Evolutionary conservation across 1,140 invertebrate species (phyloP).

Genomic region (Tribolium madens): DNA sequence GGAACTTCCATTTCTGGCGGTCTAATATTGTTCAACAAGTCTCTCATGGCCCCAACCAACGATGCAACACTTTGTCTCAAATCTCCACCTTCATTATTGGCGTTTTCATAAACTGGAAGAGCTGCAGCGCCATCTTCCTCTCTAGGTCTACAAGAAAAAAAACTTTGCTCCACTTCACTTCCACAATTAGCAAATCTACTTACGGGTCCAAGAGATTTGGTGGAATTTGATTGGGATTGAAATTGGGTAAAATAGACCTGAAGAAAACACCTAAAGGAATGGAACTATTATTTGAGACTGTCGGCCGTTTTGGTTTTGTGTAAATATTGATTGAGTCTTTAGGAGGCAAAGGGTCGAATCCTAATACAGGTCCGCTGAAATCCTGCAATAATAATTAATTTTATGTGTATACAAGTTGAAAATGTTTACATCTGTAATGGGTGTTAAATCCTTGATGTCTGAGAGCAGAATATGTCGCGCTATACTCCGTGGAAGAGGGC

Average conservation of each 20-base stretch:
- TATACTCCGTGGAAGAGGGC: conserved; percentile 78
- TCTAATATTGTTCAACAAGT: conserved; percentile 77
- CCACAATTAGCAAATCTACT: no score
- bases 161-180: no score
- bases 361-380: conserved; percentile 74
- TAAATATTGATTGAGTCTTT: conserved; percentile 81
- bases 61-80: conserved; percentile 74
- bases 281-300: conserved; percentile 58
- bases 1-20: conserved; percentile 64
- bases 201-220: conserved; percentile 48
- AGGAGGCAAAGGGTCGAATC: conserved; percentile 86
- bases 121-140: conserved; percentile 60
- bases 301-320: conserved; percentile 67
- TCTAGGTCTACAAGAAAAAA: conserved; percentile 41
- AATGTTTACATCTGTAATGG: conserved; percentile 68
- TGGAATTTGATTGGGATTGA: conserved; percentile 67
- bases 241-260: conserved; percentile 75
- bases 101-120: conserved; percentile 51
- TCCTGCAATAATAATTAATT: conserved; percentile 58
- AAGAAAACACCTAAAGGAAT: conserved; percentile 73
- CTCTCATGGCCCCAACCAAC: conserved; percentile 79
- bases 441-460: conserved; percentile 80
- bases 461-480: conserved; percentile 84
- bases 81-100: conserved; percentile 63
- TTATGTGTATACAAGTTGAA: neutral